Percentiles rank a stretch among this genome's conserved stretches.
phyloP scores from a whole-genome alignment of 2,797 vertebrate genomes.

The Notoglanidium macrostoma region DNA sequence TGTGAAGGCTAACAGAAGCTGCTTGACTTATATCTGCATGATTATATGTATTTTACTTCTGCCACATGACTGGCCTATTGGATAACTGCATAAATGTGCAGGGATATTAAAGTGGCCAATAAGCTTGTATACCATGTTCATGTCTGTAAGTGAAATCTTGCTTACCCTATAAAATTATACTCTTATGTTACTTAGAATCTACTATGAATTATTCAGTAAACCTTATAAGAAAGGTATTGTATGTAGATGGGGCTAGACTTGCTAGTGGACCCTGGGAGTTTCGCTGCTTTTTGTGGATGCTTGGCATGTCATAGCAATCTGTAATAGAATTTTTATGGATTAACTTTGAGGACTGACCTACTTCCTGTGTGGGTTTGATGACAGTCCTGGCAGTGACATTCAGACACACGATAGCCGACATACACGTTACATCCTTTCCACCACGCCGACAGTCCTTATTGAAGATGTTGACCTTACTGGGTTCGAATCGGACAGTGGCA shows the following conservation, averaged over 20 bases:
- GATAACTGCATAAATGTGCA: not conserved
- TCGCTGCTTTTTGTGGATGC: not conserved
- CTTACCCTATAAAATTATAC: not conserved
- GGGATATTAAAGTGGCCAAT: not conserved
- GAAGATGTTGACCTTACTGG: conserved; percentile 94
- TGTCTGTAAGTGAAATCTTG: conserved; percentile 5
- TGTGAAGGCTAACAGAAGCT: not conserved
- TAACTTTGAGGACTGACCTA: conserved; percentile 78
- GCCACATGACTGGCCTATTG: not conserved
- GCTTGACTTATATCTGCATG: not conserved
- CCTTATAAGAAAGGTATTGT: not conserved
- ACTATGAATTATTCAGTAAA: not conserved
- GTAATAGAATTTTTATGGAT: conserved; percentile 5
- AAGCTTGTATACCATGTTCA: not conserved
- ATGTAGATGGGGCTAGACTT: not conserved
- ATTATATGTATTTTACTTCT: not conserved
- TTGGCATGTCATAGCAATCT: no score
- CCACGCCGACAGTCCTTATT: conserved; percentile 91
- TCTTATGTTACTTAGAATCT: not conserved
- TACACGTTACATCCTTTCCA: conserved; percentile 92
- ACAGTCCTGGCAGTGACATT: conserved; percentile 84
- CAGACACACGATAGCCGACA: conserved; percentile 91
- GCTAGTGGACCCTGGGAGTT: no score
- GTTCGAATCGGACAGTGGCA: conserved; percentile 85
- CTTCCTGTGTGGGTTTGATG: conserved; percentile 75